Base-by-base conservation (phyloP, 2,113 vertebrate genomes). In the Myotis brandtii region DNA sequence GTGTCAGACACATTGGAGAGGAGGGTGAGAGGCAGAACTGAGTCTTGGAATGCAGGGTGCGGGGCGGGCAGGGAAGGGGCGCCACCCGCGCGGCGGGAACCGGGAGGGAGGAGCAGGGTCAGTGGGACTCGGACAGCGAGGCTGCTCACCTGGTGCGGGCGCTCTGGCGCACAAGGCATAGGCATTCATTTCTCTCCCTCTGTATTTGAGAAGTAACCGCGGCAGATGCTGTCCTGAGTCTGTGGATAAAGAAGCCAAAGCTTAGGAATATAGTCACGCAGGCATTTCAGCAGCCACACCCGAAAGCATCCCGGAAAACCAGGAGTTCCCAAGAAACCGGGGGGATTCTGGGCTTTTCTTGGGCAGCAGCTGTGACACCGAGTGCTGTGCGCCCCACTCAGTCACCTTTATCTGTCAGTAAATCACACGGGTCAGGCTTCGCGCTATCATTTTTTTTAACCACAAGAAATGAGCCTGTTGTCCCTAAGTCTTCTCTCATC, bases 11-110 rank as follows among this genome's bases (percentile, higher is more conserved):
- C 66, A 9, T 20, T 34, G 75, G 59, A 32, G 59, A 56, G 80
- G 43, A 37, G 16, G 9, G 0, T 2, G 59, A 9, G 56, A n/a
- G 59, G 14, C 6, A 2, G 84, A 21, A 40, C n/a, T 0, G n/a
- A 9, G 30, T 27, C 67, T 48, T 9, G 14, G 67, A 13, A 27
- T n/a, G 12, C 3, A 5, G 79, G 3, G 3, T 0, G 0, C 2
- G 14, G 76, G 32, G 6, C 13, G 27, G 46, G 3, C 48, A 5
- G 40, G 84, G 66, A 8, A n/a, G 32, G 48, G 75, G 3, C 50
- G 1, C 40, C 34, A 4, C 40, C 25, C 23, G 40, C 0, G 16
- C 10, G 17, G 6, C 17, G 2, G 17, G 72, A 64, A 6, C 23
- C 48, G 3, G n/a, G 46, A 1, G 30, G 11, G 18, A 48, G 43